Percentiles rank a stretch among this genome's conserved stretches.
phyloP scores from a whole-genome alignment of 1,140 invertebrate species.

The Apis dorsata region DNA sequence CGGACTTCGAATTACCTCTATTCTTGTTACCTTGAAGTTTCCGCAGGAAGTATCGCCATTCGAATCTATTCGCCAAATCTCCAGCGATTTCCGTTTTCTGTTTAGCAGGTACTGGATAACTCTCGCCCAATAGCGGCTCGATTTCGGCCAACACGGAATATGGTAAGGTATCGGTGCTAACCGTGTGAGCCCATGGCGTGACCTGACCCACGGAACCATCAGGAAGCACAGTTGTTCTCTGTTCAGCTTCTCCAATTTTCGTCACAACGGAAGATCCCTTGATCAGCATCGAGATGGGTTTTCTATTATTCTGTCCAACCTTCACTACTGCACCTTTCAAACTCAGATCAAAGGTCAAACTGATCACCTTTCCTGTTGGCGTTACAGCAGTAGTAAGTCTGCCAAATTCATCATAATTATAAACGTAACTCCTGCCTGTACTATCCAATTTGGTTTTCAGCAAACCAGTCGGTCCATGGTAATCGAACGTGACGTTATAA shows the following conservation, averaged over 20 bases:
- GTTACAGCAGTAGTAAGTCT: conserved; percentile 93
- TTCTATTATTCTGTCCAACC: conserved; percentile 90
- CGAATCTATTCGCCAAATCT: conserved; percentile 94
- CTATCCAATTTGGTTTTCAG: conserved; percentile 93
- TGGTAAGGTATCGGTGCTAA: conserved; percentile 92
- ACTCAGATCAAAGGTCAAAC: conserved; percentile 91
- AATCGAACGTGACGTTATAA: conserved; percentile 95
- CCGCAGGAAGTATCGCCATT: conserved; percentile 95
- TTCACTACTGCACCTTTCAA: conserved; percentile 93
- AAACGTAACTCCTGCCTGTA: conserved; percentile 94
- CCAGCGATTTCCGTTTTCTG: conserved; percentile 93
- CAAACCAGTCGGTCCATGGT: conserved; percentile 93
- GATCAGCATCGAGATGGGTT: conserved; percentile 91
- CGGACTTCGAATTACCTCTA: conserved; percentile 83
- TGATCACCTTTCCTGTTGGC: conserved; percentile 94
- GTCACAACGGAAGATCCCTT: conserved; percentile 92
- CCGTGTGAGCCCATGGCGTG: conserved; percentile 90
- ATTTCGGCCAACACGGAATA: conserved; percentile 91
- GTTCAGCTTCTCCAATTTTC: conserved; percentile 89
- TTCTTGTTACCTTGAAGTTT: conserved; percentile 84
- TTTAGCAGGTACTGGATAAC: conserved; percentile 93
- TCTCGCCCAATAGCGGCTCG: conserved; percentile 90
- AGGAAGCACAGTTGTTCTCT: conserved; percentile 88
- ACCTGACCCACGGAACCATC: conserved; percentile 90
- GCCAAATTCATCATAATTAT: conserved; percentile 97